Conservation (phyloP, 1,140 invertebrate species). For the Colletes latitarsis region DNA sequence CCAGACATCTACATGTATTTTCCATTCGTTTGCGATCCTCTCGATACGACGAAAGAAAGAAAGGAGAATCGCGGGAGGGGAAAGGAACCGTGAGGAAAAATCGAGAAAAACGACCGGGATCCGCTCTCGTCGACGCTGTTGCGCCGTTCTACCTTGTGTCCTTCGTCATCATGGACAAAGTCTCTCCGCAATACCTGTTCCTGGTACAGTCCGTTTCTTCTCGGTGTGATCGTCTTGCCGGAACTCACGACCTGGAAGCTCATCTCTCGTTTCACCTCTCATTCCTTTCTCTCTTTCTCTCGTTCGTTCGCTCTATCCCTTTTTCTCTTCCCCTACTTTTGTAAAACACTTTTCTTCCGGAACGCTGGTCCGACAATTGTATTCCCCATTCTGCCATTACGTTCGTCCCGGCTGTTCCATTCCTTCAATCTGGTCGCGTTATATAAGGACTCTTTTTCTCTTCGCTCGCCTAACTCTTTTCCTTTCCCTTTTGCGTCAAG, state of each 20-base stretch:
- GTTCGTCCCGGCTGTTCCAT: constrained; percentile 64
- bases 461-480: constrained; percentile 30
- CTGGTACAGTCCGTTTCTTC: background rate
- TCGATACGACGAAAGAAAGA: constrained; percentile 21
- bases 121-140: no score
- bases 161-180: constrained; percentile 18
- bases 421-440: constrained; percentile 76
- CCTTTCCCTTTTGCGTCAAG: constrained; percentile 42
- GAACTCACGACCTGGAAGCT: constrained; percentile 45
- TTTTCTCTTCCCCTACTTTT: constrained; percentile 61
- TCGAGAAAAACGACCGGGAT: no score
- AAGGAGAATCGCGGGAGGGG: background rate
- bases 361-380: constrained; percentile 78
- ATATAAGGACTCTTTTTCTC: constrained; percentile 65
- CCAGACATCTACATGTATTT: constrained; percentile 76
- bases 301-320: no score
- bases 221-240: constrained; percentile 25
- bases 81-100: background rate
- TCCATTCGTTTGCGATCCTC: constrained; percentile 73
- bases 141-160: background rate
- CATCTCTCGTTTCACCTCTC: no score
- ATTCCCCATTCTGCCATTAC: constrained; percentile 75
- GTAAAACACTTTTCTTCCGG: constrained; percentile 77
- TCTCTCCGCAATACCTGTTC: background rate
- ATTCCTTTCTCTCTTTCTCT: background rate